A percentile compares a stretch with the other conserved stretches of the same genome.
These are phyloP conservation scores for Nerophis lumbriciformis DNA, from an alignment of 2,113 vertebrate genomes.

Conservation along the genomic window DNA sequence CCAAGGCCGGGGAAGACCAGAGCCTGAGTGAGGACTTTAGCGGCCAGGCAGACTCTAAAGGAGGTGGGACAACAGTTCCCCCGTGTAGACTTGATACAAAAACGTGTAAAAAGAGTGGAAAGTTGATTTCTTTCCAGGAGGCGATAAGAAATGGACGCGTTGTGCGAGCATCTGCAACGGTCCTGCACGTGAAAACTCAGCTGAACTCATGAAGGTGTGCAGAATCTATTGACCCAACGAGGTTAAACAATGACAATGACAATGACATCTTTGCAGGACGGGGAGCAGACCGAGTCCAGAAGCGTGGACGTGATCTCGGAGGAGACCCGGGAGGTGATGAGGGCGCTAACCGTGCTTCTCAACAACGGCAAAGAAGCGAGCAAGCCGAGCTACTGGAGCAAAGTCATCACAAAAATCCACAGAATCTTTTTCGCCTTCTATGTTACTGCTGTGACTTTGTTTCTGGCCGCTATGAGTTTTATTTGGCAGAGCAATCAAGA, in stretches of 20 bases:
- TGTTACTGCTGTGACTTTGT: not conserved
- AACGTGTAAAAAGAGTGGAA: not conserved
- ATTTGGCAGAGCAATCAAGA: slow-evolving; percentile 2
- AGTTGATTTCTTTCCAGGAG: slow-evolving; percentile 24
- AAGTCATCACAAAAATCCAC: slow-evolving; percentile 16
- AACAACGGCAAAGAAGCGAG: not conserved
- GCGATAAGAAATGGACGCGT: not conserved
- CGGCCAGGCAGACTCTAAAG: not conserved
- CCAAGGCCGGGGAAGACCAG: not conserved
- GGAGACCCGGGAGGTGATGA: slow-evolving; percentile 11
- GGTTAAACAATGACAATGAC: not conserved
- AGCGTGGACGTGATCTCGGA: slow-evolving; percentile 1
- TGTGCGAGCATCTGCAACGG: not conserved
- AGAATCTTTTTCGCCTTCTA: slow-evolving; percentile 34
- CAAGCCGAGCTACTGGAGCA: slow-evolving; percentile 26
- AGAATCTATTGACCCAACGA: not conserved
- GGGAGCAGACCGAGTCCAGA: not conserved
- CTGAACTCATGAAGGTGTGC: slow-evolving; percentile 9
- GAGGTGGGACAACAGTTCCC: not conserved
- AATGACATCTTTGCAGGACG: not conserved
- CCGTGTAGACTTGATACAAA: slow-evolving; percentile 5
- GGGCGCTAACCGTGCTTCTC: slow-evolving; percentile 7
- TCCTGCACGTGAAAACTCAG: slow-evolving; percentile 6
- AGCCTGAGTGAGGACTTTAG: not conserved
- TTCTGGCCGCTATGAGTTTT: slow-evolving; percentile 7